Evolutionary conservation across 2,113 vertebrate species (phyloP), one percentile per base, ranked within the genome.

Genomic region (Pteronura brasiliensis): DNA sequence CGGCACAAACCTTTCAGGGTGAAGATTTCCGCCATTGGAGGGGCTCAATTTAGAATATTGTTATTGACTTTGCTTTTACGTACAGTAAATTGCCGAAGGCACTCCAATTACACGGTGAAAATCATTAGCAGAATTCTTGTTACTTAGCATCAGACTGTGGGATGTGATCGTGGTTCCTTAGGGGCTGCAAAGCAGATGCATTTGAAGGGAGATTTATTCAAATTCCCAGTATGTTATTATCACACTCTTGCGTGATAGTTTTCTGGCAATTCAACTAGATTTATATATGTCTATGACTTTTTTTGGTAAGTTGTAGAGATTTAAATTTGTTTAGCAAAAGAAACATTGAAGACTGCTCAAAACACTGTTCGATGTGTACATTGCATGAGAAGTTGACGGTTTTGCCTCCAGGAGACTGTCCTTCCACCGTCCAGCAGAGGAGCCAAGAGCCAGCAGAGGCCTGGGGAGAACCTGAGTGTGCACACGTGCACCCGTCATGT

Each of bases 111-210:
- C 77, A 17, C 25, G 10, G 89, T 90, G 90, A 71, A 69, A 87
- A 44, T 97, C 83, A 61, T 80, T 87, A 81, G 81, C 90, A 88
- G 92, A 67, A 74, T 67, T 83, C 84, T 90, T 44, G 57, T 72
- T 94, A 71, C 92, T 89, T 81, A 44, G 29, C 36, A 3, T 88
- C 84, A 83, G 44, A 59, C 65, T 67, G 63, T 36, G 34, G 77
- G 61, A 12, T 49, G 14, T 29, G 39, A 39, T 93, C 12, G 4
- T 89, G 87, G 47, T 82, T 95, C 79, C 79, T 81, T 61, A 18
- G 6, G 52, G 59, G 52, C 72, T 63, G 84, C 67, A 65, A 44
- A 92, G 69, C 81, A 89, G 90, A 81, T 67, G 20, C n/a, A 31
- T 42, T 52, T 71, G 67, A 95, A 83, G 57, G 55, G 80, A 94